Conservation (phyloP, 2,888 invertebrate genomes). For the Colletes collaris region DNA sequence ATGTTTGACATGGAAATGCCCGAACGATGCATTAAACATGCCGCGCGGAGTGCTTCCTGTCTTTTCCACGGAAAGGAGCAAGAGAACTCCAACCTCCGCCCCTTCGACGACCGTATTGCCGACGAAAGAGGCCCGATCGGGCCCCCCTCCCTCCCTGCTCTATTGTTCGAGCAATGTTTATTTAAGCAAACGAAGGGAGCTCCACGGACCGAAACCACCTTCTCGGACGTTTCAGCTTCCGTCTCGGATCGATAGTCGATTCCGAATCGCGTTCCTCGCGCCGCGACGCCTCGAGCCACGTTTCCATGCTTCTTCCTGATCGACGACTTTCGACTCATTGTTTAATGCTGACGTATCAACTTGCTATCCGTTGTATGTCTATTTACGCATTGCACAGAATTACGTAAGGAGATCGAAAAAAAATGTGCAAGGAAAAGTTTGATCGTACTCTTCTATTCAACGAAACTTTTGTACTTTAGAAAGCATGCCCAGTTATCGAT, state of each 20-base stretch:
- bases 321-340: neutral
- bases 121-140: conserved; percentile 26
- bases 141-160: conserved; percentile 45
- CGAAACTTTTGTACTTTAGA: too few species aligned
- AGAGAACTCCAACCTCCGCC: conserved; percentile 16
- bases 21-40: conserved; percentile 83
- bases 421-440: too few species aligned
- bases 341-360: too few species aligned
- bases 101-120: conserved; percentile 39
- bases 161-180: conserved; percentile 79
- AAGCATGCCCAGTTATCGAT: too few species aligned
- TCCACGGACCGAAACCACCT: conserved; percentile 66
- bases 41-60: conserved; percentile 73
- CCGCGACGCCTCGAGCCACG: conserved; percentile 16
- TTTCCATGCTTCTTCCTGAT: neutral
- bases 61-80: conserved; percentile 57
- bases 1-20: conserved; percentile 83
- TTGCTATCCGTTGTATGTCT: too few species aligned
- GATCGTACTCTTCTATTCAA: too few species aligned
- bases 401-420: too few species aligned
- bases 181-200: conserved; percentile 81
- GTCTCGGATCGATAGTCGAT: conserved; percentile 70
- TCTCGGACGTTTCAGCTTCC: conserved; percentile 65
- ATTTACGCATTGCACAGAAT: too few species aligned
- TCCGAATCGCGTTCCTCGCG: conserved; percentile 9